These are phyloP conservation scores for Nannoperca obscura DNA, from an alignment of 2,797 vertebrate genomes.

Conservation along the genomic window DNA sequence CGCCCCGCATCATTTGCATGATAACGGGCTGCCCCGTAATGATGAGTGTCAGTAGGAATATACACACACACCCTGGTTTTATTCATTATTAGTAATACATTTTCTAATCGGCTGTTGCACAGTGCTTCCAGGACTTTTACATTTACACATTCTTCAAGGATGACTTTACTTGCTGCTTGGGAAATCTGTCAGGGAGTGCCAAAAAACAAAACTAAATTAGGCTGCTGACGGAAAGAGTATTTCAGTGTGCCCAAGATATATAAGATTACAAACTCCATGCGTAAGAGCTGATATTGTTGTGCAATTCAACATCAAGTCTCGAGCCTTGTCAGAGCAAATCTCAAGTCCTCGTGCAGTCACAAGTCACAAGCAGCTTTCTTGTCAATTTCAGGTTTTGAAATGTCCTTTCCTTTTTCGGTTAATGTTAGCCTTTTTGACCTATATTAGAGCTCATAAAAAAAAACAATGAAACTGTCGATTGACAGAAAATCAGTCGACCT, in stretches of 20 bases:
- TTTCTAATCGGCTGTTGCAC: not conserved
- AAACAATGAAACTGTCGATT: too few relatives aligned
- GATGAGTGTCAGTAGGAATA: not conserved
- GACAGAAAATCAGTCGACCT: too few relatives aligned
- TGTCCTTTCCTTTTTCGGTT: too few relatives aligned
- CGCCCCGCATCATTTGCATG: constrained; percentile 47
- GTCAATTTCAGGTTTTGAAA: not conserved
- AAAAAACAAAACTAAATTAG: too few relatives aligned
- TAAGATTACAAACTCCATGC: not conserved
- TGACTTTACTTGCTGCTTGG: not conserved
- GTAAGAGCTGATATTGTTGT: not conserved
- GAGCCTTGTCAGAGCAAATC: too few relatives aligned
- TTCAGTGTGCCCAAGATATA: not conserved
- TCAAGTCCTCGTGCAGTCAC: not conserved
- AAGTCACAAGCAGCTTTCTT: not conserved
- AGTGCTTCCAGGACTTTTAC: not conserved
- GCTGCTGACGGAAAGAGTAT: too few relatives aligned
- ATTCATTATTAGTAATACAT: not conserved
- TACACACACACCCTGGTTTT: not conserved
- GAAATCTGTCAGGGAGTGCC: not conserved
- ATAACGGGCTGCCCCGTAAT: constrained; percentile 28
- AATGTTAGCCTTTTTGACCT: too few relatives aligned
- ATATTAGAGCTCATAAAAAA: too few relatives aligned
- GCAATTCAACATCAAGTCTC: too few relatives aligned
- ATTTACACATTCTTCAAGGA: not conserved